Conservation (phyloP, 2,113 vertebrate genomes). For the Lepidothrix coronata region DNA sequence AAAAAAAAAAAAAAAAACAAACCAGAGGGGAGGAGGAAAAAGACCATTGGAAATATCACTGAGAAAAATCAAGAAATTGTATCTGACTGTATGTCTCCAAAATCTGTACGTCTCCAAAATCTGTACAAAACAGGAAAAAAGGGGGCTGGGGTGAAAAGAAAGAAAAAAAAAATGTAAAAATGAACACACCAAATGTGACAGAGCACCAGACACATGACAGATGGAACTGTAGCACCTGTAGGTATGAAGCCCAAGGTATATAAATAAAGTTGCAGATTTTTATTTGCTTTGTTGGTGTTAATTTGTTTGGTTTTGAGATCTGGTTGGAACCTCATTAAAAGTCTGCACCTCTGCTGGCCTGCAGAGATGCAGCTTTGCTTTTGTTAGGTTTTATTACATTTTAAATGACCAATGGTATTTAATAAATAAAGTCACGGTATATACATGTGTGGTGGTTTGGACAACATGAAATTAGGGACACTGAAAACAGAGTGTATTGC, state of each 20-base stretch:
- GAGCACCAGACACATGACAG: conserved; percentile 29
- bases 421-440: conserved; percentile 84
- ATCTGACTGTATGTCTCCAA: conserved; percentile 21
- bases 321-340: background rate
- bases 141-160: background rate
- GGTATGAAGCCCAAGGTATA: conserved; percentile 38
- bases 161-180: background rate
- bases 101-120: conserved; percentile 47
- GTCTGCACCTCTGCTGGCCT: background rate
- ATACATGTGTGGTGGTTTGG: no score
- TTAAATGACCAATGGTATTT: conserved; percentile 69
- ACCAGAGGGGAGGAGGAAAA: no score
- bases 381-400: background rate
- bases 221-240: conserved; percentile 57
- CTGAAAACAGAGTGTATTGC: conserved; percentile 42
- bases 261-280: conserved; percentile 9
- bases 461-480: conserved; percentile 72
- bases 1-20: background rate
- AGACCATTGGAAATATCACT: background rate
- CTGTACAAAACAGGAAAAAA: conserved; percentile 35
- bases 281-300: background rate
- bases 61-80: conserved; percentile 13
- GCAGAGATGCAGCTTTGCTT: conserved; percentile 33
- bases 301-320: background rate
- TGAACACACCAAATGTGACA: background rate